Conservation (phyloP, 2,113 vertebrate species). For the Azemiops feae region DNA sequence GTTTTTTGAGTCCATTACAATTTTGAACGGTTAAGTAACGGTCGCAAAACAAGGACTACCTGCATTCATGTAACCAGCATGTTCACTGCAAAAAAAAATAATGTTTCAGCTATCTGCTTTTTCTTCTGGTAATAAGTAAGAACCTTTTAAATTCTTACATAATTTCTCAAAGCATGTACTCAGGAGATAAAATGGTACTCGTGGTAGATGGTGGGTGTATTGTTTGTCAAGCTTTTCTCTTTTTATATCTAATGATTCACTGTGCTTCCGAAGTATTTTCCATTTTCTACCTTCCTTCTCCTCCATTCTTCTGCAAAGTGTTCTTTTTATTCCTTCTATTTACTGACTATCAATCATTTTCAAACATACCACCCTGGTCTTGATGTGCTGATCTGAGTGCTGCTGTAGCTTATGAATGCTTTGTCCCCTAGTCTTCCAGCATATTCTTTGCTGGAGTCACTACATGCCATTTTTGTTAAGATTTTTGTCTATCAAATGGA, state of each 20-base stretch:
- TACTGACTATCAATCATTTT: neutral
- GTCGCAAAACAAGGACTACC: too few relatives aligned
- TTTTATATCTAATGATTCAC: conserved; percentile 20
- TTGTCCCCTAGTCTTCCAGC: neutral
- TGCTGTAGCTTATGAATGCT: neutral
- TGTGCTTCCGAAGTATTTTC: neutral
- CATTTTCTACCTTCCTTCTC: neutral
- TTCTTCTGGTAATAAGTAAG: neutral
- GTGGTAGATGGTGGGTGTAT: conserved; percentile 13
- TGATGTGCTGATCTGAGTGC: neutral
- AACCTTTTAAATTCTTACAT: neutral
- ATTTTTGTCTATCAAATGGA: too few relatives aligned
- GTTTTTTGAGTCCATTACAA: too few relatives aligned
- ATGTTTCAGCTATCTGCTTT: neutral
- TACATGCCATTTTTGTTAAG: neutral
- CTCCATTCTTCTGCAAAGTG: neutral
- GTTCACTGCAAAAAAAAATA: neutral
- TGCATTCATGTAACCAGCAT: neutral
- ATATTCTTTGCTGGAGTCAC: neutral
- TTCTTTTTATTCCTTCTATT: neutral
- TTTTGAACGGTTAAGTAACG: too few relatives aligned
- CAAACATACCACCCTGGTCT: neutral
- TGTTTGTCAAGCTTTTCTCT: conserved; percentile 19
- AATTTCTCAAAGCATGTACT: neutral
- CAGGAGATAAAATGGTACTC: neutral